These are phyloP conservation scores for Tetraneura akinire DNA, from an alignment of 1,140 invertebrate genomes.

Conservation along the genomic window DNA sequence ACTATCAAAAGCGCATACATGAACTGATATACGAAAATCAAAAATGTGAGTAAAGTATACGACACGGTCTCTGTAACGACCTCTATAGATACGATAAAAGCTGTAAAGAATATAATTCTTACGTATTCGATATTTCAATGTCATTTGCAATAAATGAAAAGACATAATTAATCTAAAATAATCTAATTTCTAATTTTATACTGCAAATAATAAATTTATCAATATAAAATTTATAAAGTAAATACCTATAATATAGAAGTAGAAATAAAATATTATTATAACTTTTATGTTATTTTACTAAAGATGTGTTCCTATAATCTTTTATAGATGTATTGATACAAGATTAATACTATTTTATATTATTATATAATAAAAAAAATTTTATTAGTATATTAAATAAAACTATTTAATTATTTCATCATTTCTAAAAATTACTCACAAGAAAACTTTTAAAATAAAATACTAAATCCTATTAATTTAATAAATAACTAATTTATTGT, in stretches of 20 bases:
- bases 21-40: neutral
- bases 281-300: neutral
- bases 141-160: neutral
- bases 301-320: neutral
- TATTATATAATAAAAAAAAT: neutral
- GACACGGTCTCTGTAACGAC: conserved; percentile 37
- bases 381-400: too few relatives aligned
- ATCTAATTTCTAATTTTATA: neutral
- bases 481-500: neutral
- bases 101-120: neutral
- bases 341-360: neutral
- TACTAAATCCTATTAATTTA: conserved; percentile 12
- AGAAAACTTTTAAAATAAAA: neutral
- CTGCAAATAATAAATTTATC: too few relatives aligned
- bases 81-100: conserved; percentile 20
- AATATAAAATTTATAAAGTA: neutral
- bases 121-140: neutral
- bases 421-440: neutral
- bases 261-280: neutral
- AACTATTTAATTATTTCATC: conserved; percentile 9
- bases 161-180: neutral
- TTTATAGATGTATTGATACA: neutral
- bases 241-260: too few relatives aligned
- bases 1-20: neutral
- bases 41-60: neutral